phyloP scores from a whole-genome alignment of 2,113 vertebrate genomes.

The Alectura lathami region DNA sequence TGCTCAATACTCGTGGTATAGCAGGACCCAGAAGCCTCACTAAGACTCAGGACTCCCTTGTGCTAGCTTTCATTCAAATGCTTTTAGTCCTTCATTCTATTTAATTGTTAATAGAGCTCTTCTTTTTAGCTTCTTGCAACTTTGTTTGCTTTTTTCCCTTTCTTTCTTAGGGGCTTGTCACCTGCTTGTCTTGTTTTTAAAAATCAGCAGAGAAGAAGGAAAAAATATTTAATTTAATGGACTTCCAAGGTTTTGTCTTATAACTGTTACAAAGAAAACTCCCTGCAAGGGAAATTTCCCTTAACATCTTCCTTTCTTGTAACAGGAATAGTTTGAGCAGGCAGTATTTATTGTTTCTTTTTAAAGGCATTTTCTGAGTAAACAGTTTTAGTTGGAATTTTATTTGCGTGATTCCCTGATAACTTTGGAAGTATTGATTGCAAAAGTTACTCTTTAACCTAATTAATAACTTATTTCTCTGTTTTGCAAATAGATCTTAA shows the following conservation, averaged over 20 bases:
- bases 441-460: not conserved
- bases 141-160: not conserved
- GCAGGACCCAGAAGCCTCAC: not conserved
- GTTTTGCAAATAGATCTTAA: not conserved
- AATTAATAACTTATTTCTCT: not conserved
- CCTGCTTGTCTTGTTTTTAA: not conserved
- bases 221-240: not conserved
- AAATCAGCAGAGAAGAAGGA: not conserved
- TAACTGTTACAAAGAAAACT: not conserved
- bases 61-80: not conserved
- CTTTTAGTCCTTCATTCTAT: not conserved
- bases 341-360: not conserved
- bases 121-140: not conserved
- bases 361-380: conserved; percentile 4
- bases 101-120: not conserved
- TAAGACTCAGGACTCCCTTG: not conserved
- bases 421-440: not conserved
- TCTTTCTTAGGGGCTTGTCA: not conserved
- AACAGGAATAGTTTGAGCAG: not conserved
- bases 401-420: not conserved
- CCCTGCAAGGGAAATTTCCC: not conserved
- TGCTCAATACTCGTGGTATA: not conserved
- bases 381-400: not conserved
- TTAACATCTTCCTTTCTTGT: not conserved
- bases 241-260: not conserved